Base-by-base conservation (phyloP, 2,888 invertebrate genomes). In the Caenorhabditis panamensis region DNA sequence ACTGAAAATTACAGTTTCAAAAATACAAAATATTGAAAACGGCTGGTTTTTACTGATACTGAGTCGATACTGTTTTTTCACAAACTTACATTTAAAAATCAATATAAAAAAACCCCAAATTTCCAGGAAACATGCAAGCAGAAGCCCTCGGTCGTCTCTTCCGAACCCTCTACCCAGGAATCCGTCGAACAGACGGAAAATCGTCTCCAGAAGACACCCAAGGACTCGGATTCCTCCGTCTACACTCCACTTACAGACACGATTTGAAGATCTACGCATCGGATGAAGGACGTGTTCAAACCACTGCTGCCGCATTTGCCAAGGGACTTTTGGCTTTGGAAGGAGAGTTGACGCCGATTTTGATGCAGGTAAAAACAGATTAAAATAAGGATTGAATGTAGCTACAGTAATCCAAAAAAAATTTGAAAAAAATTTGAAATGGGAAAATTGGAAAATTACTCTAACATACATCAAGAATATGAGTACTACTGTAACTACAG, bases 251-350 rank as follows among this genome's bases (percentile, higher is more conserved):
- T 0, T 99, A 96, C 92, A 94, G 99, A 9, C 84, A 84, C 28
- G 85, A 84, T 80, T 54, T 87, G 68, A 86, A 87, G 61, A 99
- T 99, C 88, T 99, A 99, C 92, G 98, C 99, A 0, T 97, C 97
- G 0, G 99, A 99, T 92, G 99, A 99, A 92, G 99, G 99, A 2
- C 93, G 99, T 72, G 99, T 99, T 1, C 99, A 99, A 92, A 99
- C 99, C 97, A 99, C 99, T 0, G 99, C 99, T 0, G 99, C 99
- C 0, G 99, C 99, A 1, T 99, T 99, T 92, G 97, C 99, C 2
- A 99, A 98, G 91, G 99, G 99, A 0, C 93, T 99, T 36, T 93
- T 99, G 9, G 99, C 99, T 0, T 91, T 99, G 63, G 99, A 99
- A 92, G 99, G 99, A 0, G 98, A 99, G 92, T 93, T 99, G 47